Evolutionary conservation across 1,140 invertebrate species (phyloP).

Genomic region (Sarcophaga bullata): DNA sequence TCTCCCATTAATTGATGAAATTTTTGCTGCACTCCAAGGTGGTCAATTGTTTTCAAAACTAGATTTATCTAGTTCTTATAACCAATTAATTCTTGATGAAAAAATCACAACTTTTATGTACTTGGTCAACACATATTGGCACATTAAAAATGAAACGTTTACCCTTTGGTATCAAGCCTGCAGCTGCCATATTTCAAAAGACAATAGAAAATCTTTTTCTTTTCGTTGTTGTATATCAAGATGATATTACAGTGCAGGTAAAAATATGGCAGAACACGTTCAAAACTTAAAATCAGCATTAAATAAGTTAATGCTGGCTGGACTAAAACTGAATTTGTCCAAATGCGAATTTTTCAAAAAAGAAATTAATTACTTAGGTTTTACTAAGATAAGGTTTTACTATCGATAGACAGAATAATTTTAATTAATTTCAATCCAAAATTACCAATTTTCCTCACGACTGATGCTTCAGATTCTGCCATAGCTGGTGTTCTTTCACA

Average conservation of each 20-base stretch:
- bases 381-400: constrained; percentile 53
- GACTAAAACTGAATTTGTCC: constrained; percentile 50
- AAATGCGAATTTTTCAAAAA: constrained; percentile 58
- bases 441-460: constrained; percentile 44
- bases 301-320: constrained; percentile 36
- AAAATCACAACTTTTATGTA: constrained; percentile 52
- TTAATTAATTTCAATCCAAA: constrained; percentile 46
- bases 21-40: constrained; percentile 50
- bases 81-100: constrained; percentile 52
- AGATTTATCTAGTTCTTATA: constrained; percentile 63
- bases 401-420: constrained; percentile 47
- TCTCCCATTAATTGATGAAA: no score
- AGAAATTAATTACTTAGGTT: constrained; percentile 55
- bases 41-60: constrained; percentile 56
- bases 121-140: constrained; percentile 50
- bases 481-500: constrained; percentile 47
- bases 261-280: constrained; percentile 50
- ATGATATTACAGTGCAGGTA: constrained; percentile 61
- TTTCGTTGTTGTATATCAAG: constrained; percentile 51
- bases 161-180: constrained; percentile 50
- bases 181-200: constrained; percentile 64
- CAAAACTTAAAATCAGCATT: no score
- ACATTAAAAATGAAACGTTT: constrained; percentile 53
- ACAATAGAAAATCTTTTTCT: constrained; percentile 61
- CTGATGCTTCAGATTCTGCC: constrained; percentile 45